phyloP scores from a whole-genome alignment of 2,888 invertebrate species.

The Molorchus minor region DNA sequence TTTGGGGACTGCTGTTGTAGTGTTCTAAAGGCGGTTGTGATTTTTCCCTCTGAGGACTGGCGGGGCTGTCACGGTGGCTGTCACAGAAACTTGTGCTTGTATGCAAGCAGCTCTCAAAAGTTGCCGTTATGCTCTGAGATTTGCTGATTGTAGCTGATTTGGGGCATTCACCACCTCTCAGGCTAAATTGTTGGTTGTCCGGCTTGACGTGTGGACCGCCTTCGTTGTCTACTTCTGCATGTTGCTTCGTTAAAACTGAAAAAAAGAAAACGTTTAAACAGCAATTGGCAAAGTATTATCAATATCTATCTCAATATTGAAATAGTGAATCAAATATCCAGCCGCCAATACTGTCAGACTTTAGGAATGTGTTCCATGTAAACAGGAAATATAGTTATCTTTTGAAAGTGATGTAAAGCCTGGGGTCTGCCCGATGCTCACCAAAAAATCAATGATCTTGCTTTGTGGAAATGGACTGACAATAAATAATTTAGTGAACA shows the following conservation, averaged over 20 bases:
- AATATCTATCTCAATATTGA: too few relatives aligned
- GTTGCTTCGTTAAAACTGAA: conserved; percentile 72
- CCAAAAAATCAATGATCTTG: too few relatives aligned
- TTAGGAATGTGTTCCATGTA: too few relatives aligned
- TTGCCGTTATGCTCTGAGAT: conserved; percentile 49
- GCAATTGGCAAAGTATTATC: too few relatives aligned
- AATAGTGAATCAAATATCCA: too few relatives aligned
- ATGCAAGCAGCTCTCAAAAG: conserved; percentile 56
- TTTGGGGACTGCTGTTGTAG: conserved; percentile 64
- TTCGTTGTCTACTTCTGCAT: conserved; percentile 72
- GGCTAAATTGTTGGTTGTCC: conserved; percentile 43
- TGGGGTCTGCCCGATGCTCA: too few relatives aligned
- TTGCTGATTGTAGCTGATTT: conserved; percentile 44
- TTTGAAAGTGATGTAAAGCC: too few relatives aligned
- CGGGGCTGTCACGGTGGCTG: conserved; percentile 34
- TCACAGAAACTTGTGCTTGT: conserved; percentile 51
- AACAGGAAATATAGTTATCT: too few relatives aligned
- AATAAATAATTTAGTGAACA: too few relatives aligned
- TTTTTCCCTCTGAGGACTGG: conserved; percentile 29
- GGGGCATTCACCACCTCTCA: conserved; percentile 32
- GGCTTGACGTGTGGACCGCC: conserved; percentile 59
- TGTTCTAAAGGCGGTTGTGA: conserved; percentile 57
- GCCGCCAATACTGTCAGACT: too few relatives aligned
- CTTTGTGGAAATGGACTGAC: too few relatives aligned
- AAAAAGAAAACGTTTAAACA: too few relatives aligned